Evolutionary conservation across 1,140 invertebrate species (phyloP).

Genomic region (Drosophila pachea): DNA sequence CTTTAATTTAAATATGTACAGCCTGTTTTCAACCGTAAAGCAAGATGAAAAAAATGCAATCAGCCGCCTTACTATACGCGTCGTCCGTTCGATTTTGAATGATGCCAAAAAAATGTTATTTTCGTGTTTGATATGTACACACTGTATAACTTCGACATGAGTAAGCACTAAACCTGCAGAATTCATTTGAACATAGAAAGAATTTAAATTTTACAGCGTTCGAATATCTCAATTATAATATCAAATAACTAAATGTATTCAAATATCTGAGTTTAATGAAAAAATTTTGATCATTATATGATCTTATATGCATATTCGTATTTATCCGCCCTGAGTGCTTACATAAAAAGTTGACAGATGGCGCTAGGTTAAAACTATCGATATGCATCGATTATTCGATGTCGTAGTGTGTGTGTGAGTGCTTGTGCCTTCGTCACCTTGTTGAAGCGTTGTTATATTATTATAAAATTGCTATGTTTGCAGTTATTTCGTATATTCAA

Average conservation of each 20-base stretch:
- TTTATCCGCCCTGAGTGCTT: background rate
- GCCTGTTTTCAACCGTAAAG: background rate
- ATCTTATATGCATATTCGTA: background rate
- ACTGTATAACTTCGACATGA: constrained; percentile 2
- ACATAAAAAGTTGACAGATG: constrained; percentile 7
- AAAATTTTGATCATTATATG: too few species aligned
- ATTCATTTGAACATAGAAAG: too few species aligned
- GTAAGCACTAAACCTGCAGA: constrained; percentile 13
- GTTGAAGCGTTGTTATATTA: constrained; percentile 17
- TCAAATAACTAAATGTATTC: too few species aligned
- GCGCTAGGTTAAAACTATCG: constrained; percentile 12
- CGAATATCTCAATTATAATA: too few species aligned
- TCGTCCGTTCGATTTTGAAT: constrained; percentile 51
- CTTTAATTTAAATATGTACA: background rate
- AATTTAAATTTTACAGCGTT: too few species aligned
- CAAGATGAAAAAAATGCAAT: constrained; percentile 11
- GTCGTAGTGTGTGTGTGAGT: constrained; percentile 22
- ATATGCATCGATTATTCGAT: constrained; percentile 21
- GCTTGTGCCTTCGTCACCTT: constrained; percentile 38
- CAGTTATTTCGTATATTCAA: constrained; percentile 8
- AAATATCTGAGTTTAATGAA: too few species aligned
- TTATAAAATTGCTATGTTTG: constrained; percentile 24
- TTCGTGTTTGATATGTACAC: background rate
- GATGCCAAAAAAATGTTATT: constrained; percentile 28
- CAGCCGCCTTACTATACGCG: constrained; percentile 21